These are phyloP conservation scores for Gallinago nigripennis DNA, from an alignment of 2,797 vertebrate genomes.

Conservation along the genomic window DNA sequence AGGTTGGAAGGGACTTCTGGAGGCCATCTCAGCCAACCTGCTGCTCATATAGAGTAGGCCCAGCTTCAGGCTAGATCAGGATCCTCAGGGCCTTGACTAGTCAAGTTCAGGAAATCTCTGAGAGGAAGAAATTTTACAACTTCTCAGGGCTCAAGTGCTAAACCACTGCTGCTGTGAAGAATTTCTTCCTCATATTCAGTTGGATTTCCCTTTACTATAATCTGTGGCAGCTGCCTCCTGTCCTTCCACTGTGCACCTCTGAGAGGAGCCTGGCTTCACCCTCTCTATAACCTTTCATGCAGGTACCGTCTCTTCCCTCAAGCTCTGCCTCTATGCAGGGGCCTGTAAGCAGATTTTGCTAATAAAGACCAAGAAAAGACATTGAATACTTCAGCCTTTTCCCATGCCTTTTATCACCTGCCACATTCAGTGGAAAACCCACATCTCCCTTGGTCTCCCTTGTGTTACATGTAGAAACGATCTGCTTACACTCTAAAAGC, in stretches of 20 bases:
- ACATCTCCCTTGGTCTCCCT: not conserved
- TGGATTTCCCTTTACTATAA: not conserved
- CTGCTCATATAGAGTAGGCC: not conserved
- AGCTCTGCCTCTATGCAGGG: not conserved
- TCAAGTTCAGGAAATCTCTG: not conserved
- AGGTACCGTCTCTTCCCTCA: not conserved
- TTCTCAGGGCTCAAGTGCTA: not conserved
- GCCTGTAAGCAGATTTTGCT: not conserved
- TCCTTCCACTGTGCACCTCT: not conserved
- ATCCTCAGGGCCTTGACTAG: not conserved
- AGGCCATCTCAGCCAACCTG: not conserved
- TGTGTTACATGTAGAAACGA: not conserved
- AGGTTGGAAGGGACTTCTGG: not conserved
- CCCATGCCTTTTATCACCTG: not conserved
- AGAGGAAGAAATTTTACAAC: not conserved
- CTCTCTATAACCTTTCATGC: not conserved
- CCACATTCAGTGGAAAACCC: not conserved
- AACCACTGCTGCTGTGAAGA: not conserved
- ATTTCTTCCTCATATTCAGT: not conserved
- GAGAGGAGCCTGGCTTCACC: not conserved
- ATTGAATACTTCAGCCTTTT: not conserved
- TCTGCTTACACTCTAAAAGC: not conserved
- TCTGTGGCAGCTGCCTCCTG: not conserved
- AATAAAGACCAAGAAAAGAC: not conserved
- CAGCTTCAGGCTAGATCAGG: not conserved